Conservation (phyloP, 2,888 invertebrate species). For the Horisme vitalbata region DNA sequence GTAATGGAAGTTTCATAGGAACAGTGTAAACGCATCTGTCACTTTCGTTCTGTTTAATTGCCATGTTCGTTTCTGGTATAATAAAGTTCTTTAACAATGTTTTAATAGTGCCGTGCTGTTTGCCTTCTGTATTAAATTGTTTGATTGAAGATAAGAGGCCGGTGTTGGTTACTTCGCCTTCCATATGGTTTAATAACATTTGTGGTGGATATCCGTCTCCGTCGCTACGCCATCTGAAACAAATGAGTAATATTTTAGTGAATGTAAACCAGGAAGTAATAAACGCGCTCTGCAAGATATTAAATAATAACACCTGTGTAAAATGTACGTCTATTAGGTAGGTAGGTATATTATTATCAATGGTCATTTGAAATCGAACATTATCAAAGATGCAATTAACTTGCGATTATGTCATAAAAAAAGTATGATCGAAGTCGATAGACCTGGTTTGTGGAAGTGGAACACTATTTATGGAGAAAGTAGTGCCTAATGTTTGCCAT, state of each 20-base stretch:
- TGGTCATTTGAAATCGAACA: slow-evolving; percentile 20
- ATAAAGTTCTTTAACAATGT: slow-evolving; percentile 69
- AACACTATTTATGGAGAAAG: slow-evolving; percentile 44
- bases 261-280: slow-evolving; percentile 22
- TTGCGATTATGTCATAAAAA: slow-evolving; percentile 41
- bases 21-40: slow-evolving; percentile 67
- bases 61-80: slow-evolving; percentile 68
- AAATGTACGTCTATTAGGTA: slow-evolving; percentile 6
- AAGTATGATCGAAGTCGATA: slow-evolving; percentile 27
- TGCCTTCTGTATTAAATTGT: slow-evolving; percentile 58
- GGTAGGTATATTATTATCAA: slow-evolving; percentile 14
- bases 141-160: slow-evolving; percentile 67
- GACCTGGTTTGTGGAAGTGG: slow-evolving; percentile 36
- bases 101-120: slow-evolving; percentile 67
- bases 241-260: slow-evolving; percentile 38
- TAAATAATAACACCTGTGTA: slow-evolving; percentile 11
- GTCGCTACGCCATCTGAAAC: slow-evolving; percentile 77
- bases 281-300: slow-evolving; percentile 7
- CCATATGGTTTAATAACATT: slow-evolving; percentile 73
- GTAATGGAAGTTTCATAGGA: slow-evolving; percentile 57
- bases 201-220: slow-evolving; percentile 58
- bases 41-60: slow-evolving; percentile 69
- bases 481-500: slow-evolving; percentile 39
- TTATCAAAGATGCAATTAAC: slow-evolving; percentile 24
- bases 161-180: slow-evolving; percentile 65